These are phyloP conservation scores for Sphecodes monilicornis DNA, from an alignment of 2,888 invertebrate genomes.

Conservation along the genomic window DNA sequence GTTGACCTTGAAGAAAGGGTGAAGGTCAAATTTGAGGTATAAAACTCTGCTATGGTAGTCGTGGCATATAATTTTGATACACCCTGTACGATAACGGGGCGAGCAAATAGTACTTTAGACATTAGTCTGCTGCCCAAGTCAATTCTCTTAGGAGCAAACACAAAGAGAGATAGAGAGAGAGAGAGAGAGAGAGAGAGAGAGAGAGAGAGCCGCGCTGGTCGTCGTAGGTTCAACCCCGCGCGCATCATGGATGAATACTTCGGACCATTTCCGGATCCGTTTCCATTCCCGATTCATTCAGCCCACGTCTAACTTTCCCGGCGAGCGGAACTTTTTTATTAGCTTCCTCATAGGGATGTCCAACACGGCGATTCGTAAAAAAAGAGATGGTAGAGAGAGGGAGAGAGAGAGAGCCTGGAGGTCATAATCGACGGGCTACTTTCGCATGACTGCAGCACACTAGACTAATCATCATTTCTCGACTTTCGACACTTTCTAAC, in stretches of 20 bases:
- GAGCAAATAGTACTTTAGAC: not conserved
- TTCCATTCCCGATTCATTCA: conserved; percentile 21
- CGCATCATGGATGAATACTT: conserved; percentile 11
- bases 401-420: not conserved
- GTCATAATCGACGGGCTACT: conserved; percentile 50
- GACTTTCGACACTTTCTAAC: too few species aligned
- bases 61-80: too few species aligned
- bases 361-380: conserved; percentile 27
- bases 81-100: not conserved
- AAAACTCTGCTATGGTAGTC: too few species aligned
- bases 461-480: too few species aligned
- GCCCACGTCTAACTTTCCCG: conserved; percentile 23
- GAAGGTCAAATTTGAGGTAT: too few species aligned
- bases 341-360: conserved; percentile 27
- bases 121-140: not conserved
- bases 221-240: conserved; percentile 18
- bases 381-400: conserved; percentile 19
- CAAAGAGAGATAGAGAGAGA: too few species aligned
- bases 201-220: not conserved
- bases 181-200: too few species aligned
- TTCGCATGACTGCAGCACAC: not conserved
- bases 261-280: conserved; percentile 10
- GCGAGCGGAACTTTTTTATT: conserved; percentile 39
- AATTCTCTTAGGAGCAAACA: not conserved
- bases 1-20: too few species aligned